phyloP scores from a whole-genome alignment of 2,888 invertebrate genomes.

The Ceraclea dissimilis region DNA sequence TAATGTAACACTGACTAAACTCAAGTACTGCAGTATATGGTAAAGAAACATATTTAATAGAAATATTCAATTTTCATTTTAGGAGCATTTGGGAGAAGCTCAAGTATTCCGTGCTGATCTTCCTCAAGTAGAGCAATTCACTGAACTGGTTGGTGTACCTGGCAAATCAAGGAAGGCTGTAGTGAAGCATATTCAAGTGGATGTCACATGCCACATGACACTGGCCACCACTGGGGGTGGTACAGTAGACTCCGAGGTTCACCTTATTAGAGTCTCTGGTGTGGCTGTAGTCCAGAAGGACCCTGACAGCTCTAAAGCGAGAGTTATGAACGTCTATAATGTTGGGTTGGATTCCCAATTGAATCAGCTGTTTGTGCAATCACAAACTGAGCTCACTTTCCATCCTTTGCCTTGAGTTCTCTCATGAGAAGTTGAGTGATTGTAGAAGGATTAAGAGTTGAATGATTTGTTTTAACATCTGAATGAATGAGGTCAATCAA shows the following conservation, averaged over 20 bases:
- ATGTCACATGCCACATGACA: conserved; percentile 60
- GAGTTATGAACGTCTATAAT: conserved; percentile 54
- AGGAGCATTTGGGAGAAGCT: conserved; percentile 56
- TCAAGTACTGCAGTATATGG: not conserved
- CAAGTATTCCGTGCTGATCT: conserved; percentile 59
- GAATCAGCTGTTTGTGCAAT: conserved; percentile 57
- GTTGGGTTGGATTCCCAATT: conserved; percentile 63
- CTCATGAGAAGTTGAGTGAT: not conserved
- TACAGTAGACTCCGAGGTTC: conserved; percentile 49
- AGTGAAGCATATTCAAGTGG: conserved; percentile 59
- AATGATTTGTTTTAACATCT: not conserved
- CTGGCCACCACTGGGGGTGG: conserved; percentile 52
- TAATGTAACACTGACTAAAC: not conserved
- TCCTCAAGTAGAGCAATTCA: conserved; percentile 59
- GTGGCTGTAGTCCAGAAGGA: conserved; percentile 57
- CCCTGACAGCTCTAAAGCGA: conserved; percentile 47
- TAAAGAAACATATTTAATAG: not conserved
- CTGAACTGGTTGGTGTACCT: conserved; percentile 49
- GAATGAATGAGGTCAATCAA: not conserved
- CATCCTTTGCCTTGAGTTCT: conserved; percentile 45
- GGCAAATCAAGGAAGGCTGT: conserved; percentile 35
- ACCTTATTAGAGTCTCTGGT: conserved; percentile 61
- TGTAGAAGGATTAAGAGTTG: not conserved
- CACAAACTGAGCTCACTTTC: conserved; percentile 58
- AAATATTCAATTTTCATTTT: conserved; percentile 4